Percentiles rank a stretch among this genome's conserved stretches.
phyloP scores from a whole-genome alignment of 2,888 invertebrate species.

The Nephrotoma guestfalica region DNA sequence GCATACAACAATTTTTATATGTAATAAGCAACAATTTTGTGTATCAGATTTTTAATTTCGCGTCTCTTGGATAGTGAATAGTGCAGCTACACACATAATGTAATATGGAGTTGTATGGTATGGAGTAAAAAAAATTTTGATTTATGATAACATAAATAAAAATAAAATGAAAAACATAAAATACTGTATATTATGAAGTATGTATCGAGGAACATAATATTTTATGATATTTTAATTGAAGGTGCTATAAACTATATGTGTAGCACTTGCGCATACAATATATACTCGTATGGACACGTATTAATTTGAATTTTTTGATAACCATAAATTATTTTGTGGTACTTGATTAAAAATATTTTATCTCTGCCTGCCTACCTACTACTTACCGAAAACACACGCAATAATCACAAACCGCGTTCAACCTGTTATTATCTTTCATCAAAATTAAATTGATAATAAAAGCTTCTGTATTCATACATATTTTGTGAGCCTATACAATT shows the following conservation, averaged over 20 bases:
- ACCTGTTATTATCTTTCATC: background rate
- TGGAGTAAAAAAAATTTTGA: background rate
- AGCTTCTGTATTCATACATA: too few species aligned
- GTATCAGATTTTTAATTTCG: background rate
- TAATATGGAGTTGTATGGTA: background rate
- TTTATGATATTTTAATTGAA: background rate
- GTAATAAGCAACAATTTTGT: background rate
- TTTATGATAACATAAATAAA: background rate
- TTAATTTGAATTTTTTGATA: background rate
- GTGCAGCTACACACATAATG: background rate
- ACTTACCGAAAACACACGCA: background rate
- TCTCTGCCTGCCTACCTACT: too few species aligned
- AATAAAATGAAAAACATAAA: background rate
- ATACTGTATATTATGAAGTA: background rate
- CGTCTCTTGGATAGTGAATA: background rate
- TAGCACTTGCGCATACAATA: background rate
- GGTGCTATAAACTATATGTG: background rate
- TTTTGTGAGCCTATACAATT: too few species aligned
- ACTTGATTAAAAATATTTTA: too few species aligned
- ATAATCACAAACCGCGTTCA: background rate
- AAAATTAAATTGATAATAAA: background rate
- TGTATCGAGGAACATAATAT: background rate
- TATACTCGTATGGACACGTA: too few species aligned
- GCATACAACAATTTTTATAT: background rate
- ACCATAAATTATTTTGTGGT: background rate